Evolutionary conservation across 1,140 invertebrate species (phyloP).

Genomic region (Zeugodacus cucurbitae): DNA sequence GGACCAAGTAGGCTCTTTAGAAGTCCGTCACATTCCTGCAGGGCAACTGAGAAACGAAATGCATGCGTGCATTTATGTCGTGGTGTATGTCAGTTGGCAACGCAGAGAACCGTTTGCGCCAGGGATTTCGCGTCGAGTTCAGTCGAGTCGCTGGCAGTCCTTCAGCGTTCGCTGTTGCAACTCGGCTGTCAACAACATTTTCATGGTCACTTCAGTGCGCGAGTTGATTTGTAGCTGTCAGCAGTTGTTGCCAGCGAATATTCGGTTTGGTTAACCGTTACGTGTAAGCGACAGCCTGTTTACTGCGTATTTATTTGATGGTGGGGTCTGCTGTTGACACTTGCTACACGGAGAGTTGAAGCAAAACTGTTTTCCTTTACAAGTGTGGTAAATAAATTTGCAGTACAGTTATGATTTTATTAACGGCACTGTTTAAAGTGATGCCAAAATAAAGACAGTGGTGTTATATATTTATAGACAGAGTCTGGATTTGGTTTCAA

Average conservation of each 20-base stretch:
- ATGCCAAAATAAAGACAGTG: too few relatives aligned
- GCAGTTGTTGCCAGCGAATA: background rate
- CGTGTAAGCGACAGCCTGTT: background rate
- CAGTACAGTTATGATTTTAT: too few relatives aligned
- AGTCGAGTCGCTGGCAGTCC: background rate
- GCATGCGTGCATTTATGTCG: background rate
- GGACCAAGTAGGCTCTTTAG: too few relatives aligned
- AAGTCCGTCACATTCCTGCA: background rate
- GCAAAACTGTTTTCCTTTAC: too few relatives aligned
- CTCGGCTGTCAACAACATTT: constrained; percentile 28
- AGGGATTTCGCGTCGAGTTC: background rate
- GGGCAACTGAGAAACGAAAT: background rate
- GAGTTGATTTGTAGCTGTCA: constrained; percentile 8
- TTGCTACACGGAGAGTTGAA: background rate
- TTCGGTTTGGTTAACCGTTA: background rate
- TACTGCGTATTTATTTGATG: background rate
- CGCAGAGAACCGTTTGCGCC: background rate
- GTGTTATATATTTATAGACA: too few relatives aligned
- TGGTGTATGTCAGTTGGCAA: background rate
- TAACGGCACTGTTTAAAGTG: too few relatives aligned
- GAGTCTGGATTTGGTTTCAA: too few relatives aligned
- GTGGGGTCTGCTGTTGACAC: background rate
- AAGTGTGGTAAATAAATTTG: too few relatives aligned
- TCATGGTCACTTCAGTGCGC: constrained; percentile 20
- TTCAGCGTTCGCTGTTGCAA: background rate